phyloP scores from a whole-genome alignment of 2,888 invertebrate species.

The Pristionchus maxplancki region DNA sequence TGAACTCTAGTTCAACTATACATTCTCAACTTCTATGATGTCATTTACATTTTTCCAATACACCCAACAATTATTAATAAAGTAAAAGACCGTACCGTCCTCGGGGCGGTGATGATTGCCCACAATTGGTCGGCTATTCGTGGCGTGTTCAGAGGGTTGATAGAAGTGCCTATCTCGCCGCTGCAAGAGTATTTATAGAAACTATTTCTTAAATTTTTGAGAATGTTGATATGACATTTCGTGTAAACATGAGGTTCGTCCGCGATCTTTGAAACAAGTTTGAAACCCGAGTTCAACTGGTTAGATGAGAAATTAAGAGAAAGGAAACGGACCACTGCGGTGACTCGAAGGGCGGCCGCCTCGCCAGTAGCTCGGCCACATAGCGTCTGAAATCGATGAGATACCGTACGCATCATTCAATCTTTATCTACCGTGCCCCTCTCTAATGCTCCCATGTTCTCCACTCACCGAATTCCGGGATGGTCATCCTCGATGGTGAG shows the following conservation, averaged over 20 bases:
- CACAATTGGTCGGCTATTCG: conserved; percentile 30
- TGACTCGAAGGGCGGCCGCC: conserved; percentile 41
- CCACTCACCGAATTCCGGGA: conserved; percentile 53
- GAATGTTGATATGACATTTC: background rate
- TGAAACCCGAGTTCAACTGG: background rate
- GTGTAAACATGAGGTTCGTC: background rate
- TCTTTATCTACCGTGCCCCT: background rate
- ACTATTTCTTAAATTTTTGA: too few species aligned
- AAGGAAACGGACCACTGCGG: conserved; percentile 10
- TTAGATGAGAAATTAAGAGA: background rate
- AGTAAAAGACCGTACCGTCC: conserved; percentile 27
- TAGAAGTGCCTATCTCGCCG: background rate
- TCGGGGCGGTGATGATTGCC: conserved; percentile 45
- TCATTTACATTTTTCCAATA: too few species aligned
- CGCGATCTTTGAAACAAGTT: background rate
- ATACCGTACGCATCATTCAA: background rate
- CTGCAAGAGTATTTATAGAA: background rate
- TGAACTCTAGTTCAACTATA: too few species aligned
- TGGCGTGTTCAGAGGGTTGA: background rate
- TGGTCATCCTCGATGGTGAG: conserved; percentile 54
- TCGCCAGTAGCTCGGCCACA: conserved; percentile 31
- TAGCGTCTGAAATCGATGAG: background rate
- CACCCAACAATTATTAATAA: too few species aligned
- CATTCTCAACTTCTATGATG: too few species aligned
- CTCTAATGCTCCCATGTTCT: too few species aligned